Percentiles rank a stretch among this genome's conserved stretches.
Conservation (phyloP, 2,797 vertebrate species). For the Leuciscus waleckii region DNA sequence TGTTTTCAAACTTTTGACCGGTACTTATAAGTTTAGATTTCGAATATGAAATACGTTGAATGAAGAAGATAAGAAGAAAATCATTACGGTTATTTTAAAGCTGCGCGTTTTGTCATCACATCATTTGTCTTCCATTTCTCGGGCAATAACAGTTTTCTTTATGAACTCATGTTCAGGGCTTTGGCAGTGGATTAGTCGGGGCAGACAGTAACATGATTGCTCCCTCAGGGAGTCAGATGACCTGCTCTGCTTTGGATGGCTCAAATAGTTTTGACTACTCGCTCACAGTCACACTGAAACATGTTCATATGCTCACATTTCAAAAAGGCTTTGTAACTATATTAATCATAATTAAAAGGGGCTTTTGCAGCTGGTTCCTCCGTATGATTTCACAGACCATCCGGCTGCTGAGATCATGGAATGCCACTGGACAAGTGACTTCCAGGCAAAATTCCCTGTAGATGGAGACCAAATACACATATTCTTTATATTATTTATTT, state of each 20-base stretch:
- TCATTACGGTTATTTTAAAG: conserved; percentile 27
- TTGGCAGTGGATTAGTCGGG: conserved; percentile 77
- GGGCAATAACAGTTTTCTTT: conserved; percentile 39
- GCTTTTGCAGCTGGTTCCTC: conserved; percentile 39
- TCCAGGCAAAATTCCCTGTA: not conserved
- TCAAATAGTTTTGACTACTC: conserved; percentile 66
- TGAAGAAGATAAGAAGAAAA: conserved; percentile 20
- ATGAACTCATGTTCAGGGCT: conserved; percentile 76
- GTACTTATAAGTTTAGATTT: not conserved
- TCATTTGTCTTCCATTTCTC: conserved; percentile 59
- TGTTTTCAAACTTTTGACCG: not conserved
- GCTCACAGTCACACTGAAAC: conserved; percentile 54
- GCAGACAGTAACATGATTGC: conserved; percentile 71
- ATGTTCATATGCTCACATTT: conserved; percentile 61
- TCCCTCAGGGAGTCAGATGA: conserved; percentile 64
- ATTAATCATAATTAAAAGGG: conserved; percentile 58
- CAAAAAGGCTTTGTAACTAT: conserved; percentile 55
- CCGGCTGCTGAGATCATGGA: conserved; percentile 1
- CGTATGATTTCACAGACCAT: conserved; percentile 1
- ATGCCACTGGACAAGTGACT: conserved; percentile 7
- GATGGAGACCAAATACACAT: not conserved
- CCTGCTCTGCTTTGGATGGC: conserved; percentile 54
- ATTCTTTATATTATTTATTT: not conserved
- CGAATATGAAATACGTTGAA: conserved; percentile 5
- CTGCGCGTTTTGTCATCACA: conserved; percentile 51